Conservation (phyloP, 2,888 invertebrate genomes). For the Julus scanicus region DNA sequence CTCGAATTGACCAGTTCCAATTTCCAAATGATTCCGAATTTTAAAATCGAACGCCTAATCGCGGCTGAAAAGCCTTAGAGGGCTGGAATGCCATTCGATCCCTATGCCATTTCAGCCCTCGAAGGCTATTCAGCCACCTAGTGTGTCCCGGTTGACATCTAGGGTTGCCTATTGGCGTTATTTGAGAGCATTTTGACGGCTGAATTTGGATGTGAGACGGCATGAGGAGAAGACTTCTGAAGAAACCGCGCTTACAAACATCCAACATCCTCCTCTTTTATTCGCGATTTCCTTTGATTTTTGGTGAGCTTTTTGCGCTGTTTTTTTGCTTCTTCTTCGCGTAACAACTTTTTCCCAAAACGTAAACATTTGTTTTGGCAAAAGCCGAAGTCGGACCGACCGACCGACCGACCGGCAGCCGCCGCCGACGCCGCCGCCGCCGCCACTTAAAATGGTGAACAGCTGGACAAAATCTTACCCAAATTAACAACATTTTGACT, state of each 20-base stretch:
- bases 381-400: neutral
- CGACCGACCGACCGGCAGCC: neutral
- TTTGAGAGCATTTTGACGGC: neutral
- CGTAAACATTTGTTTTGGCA: constrained; percentile 19
- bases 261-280: neutral
- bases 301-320: neutral
- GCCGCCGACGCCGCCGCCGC: neutral
- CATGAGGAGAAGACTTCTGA: neutral
- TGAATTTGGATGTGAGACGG: neutral
- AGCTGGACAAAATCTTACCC: neutral
- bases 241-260: constrained; percentile 2
- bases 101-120: too few relatives aligned
- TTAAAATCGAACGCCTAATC: too few relatives aligned
- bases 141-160: too few relatives aligned
- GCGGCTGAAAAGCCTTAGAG: too few relatives aligned
- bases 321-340: neutral
- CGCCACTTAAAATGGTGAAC: constrained; percentile 19
- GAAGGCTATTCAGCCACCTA: too few relatives aligned
- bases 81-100: too few relatives aligned
- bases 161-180: too few relatives aligned
- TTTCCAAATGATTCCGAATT: too few relatives aligned
- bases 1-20: too few relatives aligned
- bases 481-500: constrained; percentile 1
- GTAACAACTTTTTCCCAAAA: neutral
- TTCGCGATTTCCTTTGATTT: constrained; percentile 9